These are phyloP conservation scores for Actenoides lindsayi DNA, from an alignment of 2,113 vertebrate species.

Conservation along the genomic window DNA sequence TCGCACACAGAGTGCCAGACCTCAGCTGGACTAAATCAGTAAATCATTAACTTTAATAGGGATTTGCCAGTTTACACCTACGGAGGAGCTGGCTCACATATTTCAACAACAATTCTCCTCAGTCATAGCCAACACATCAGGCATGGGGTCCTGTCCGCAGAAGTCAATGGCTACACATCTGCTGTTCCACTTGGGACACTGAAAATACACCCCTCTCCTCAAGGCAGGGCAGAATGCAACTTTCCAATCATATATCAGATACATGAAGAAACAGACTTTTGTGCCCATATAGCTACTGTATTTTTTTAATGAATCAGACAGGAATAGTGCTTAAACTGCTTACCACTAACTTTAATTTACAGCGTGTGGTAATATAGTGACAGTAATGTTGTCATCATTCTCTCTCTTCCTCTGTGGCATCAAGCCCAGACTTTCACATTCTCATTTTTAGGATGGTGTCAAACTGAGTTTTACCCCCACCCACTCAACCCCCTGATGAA, in stretches of 20 bases:
- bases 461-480: conserved; percentile 28
- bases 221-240: not conserved
- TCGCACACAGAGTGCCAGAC: conserved; percentile 15
- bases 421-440: conserved; percentile 53
- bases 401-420: conserved; percentile 64
- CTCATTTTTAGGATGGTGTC: conserved; percentile 28
- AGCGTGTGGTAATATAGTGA: conserved; percentile 56
- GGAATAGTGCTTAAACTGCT: conserved; percentile 41
- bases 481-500: not conserved
- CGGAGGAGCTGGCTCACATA: conserved; percentile 25
- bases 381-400: conserved; percentile 71
- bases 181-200: not conserved
- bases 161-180: not conserved
- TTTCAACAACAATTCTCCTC: conserved; percentile 10
- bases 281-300: conserved; percentile 51
- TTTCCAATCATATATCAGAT: conserved; percentile 37
- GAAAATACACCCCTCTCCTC: not conserved
- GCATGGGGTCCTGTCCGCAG: not conserved
- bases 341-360: conserved; percentile 57
- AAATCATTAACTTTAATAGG: conserved; percentile 55
- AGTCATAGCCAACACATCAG: not conserved
- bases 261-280: not conserved
- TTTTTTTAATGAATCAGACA: conserved; percentile 68
- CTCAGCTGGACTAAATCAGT: conserved; percentile 47
- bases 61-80: conserved; percentile 61